Percentiles rank a stretch among this genome's conserved stretches.
phyloP scores from a whole-genome alignment of 1,140 invertebrate genomes.

The Plodia interpunctella region DNA sequence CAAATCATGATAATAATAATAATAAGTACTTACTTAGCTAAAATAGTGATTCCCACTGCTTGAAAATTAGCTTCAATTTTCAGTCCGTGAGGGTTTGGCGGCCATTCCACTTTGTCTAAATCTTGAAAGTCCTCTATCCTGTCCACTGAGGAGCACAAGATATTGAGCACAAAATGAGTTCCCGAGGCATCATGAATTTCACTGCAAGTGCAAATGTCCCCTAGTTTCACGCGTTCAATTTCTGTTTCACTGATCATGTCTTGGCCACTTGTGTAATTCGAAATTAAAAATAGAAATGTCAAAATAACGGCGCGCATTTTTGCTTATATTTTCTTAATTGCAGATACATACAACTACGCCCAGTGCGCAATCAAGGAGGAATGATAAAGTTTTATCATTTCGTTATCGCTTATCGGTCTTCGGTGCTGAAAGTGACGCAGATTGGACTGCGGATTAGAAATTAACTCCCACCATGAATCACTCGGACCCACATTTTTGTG shows the following conservation, averaged over 20 bases:
- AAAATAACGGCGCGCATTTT: slow-evolving; percentile 57
- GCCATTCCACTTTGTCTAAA: slow-evolving; percentile 68
- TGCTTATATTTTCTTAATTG: slow-evolving; percentile 23
- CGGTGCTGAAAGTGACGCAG: slow-evolving; percentile 54
- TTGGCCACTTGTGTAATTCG: slow-evolving; percentile 31
- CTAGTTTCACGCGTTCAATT: slow-evolving; percentile 43
- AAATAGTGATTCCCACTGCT: slow-evolving; percentile 55
- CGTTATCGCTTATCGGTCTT: slow-evolving; percentile 58
- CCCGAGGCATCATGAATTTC: slow-evolving; percentile 61
- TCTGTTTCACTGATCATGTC: slow-evolving; percentile 29
- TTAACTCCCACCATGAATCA: background rate
- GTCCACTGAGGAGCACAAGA: slow-evolving; percentile 63
- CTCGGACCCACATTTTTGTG: slow-evolving; percentile 1
- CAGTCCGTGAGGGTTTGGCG: slow-evolving; percentile 58
- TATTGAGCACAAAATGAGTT: slow-evolving; percentile 62
- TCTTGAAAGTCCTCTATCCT: slow-evolving; percentile 52
- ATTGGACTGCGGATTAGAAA: slow-evolving; percentile 1
- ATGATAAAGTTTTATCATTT: slow-evolving; percentile 66
- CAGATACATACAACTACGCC: slow-evolving; percentile 46
- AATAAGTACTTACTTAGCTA: slow-evolving; percentile 48
- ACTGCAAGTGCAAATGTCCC: slow-evolving; percentile 65
- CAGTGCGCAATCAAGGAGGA: slow-evolving; percentile 50
- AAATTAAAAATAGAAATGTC: slow-evolving; percentile 56
- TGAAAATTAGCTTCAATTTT: slow-evolving; percentile 64
- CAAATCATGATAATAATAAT: slow-evolving; percentile 12